Base-by-base conservation (phyloP, 2,888 invertebrate species). In the Andricus curvator region DNA sequence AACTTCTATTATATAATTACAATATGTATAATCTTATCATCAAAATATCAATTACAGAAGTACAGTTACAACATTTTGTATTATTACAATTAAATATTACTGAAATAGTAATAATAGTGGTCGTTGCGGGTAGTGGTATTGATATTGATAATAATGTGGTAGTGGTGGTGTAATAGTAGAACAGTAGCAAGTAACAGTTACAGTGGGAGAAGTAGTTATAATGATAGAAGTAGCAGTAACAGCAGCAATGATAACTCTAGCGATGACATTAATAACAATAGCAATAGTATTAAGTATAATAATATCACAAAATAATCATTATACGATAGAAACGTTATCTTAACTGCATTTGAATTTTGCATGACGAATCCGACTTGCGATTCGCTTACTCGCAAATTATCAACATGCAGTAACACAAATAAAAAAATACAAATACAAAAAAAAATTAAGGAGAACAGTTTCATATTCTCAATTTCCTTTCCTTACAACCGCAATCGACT, bases 301-400 rank as follows among this genome's bases (percentile, higher is more conserved):
- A 85, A 81, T 90, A 90, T 90, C 90, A 90, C 90, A 90, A 88
- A 88, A 86, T 88, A 88, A 88, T 87, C 82, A 80, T 89, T 86
- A 88, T 84, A 88, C 82, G 82, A 88, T 87, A 82, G 60, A 81
- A 81, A 83, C 41, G 62, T 79, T 83, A 80, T 83, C 74, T 70
- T 79, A 81, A 85, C 81, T 84, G 82, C 81, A 85, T 78, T 80
- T 80, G 79, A 84, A 79, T 81, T 82, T 81, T 68, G 41, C 48
- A 76, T 76, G 68, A 82, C 78, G 78, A 77, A 51, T 78, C 22
- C 70, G 29, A 56, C 64, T 79, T 74, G 68, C 22, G 56, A 80
- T 67, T 56, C n/a, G 77, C 56, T 82, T 74, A 79, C 79, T 44
- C 22, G n/a, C 66, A 74, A 77, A 66, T 37, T 62, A 37, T 78